phyloP scores from a whole-genome alignment of 2,888 invertebrate species.

The Rhabditophanes sp. region DNA sequence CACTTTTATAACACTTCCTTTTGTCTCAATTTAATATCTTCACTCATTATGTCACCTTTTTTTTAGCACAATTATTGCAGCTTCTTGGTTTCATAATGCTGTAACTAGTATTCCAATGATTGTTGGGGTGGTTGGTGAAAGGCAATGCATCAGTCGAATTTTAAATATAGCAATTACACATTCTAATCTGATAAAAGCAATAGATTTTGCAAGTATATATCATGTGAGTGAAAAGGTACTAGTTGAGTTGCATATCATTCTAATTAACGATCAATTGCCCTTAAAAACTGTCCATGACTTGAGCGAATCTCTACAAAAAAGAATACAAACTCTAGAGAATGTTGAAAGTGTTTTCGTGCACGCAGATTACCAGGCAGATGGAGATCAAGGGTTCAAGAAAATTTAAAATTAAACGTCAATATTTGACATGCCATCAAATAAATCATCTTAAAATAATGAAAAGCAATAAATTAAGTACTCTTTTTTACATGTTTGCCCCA shows the following conservation, averaged over 20 bases:
- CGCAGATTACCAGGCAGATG: slow-evolving; percentile 41
- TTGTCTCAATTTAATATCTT: neutral
- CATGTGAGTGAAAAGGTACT: slow-evolving; percentile 47
- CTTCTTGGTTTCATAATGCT: slow-evolving; percentile 22
- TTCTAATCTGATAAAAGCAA: slow-evolving; percentile 18
- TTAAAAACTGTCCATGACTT: slow-evolving; percentile 47
- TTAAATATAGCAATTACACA: slow-evolving; percentile 25
- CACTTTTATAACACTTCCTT: no score
- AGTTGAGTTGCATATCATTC: slow-evolving; percentile 43
- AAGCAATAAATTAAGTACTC: no score
- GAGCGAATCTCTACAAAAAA: slow-evolving; percentile 40
- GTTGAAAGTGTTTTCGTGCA: slow-evolving; percentile 48
- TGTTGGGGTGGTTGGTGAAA: slow-evolving; percentile 19
- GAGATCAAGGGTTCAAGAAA: slow-evolving; percentile 11
- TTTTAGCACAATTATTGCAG: slow-evolving; percentile 1
- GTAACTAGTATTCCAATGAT: slow-evolving; percentile 24
- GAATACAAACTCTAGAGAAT: slow-evolving; percentile 44
- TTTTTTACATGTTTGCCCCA: no score
- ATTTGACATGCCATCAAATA: no score
- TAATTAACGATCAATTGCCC: slow-evolving; percentile 45
- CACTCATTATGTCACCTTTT: slow-evolving; percentile 1
- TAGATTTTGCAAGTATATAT: slow-evolving; percentile 48
- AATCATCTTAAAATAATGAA: no score
- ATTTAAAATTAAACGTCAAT: no score
- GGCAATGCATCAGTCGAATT: slow-evolving; percentile 22